phyloP scores from a whole-genome alignment of 2,888 invertebrate genomes.

The Ceraclea dissimilis region DNA sequence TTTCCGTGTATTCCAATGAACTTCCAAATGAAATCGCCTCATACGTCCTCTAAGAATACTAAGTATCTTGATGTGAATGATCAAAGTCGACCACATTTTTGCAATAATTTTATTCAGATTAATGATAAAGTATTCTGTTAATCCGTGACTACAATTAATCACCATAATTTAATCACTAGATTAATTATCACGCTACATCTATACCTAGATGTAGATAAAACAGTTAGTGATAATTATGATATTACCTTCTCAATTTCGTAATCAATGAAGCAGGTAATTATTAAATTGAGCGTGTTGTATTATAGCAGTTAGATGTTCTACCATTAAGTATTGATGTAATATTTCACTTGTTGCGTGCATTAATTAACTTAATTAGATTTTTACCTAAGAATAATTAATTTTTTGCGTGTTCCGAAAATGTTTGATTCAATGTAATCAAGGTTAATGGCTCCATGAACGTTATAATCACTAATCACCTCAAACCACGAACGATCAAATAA shows the following conservation, averaged over 20 bases:
- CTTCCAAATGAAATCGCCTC: too few relatives aligned
- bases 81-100: too few relatives aligned
- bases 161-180: too few relatives aligned
- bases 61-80: too few relatives aligned
- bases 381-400: slow-evolving; percentile 24
- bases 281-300: slow-evolving; percentile 16
- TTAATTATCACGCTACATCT: too few relatives aligned
- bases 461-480: slow-evolving; percentile 3
- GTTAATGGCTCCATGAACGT: slow-evolving; percentile 6
- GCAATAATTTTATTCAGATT: too few relatives aligned
- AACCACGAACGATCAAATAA: neutral
- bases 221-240: slow-evolving; percentile 5
- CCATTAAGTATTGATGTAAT: slow-evolving; percentile 3
- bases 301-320: too few relatives aligned
- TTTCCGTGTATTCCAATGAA: too few relatives aligned
- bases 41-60: too few relatives aligned
- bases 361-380: slow-evolving; percentile 26
- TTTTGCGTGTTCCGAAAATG: slow-evolving; percentile 22
- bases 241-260: slow-evolving; percentile 23
- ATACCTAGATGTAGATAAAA: too few relatives aligned
- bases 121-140: too few relatives aligned
- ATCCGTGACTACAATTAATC: too few relatives aligned
- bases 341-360: slow-evolving; percentile 26
- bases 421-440: slow-evolving; percentile 20
- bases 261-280: slow-evolving; percentile 23